These are phyloP conservation scores for Zelostemma sp. DNA, from an alignment of 1,140 invertebrate species.

Conservation along the genomic window DNA sequence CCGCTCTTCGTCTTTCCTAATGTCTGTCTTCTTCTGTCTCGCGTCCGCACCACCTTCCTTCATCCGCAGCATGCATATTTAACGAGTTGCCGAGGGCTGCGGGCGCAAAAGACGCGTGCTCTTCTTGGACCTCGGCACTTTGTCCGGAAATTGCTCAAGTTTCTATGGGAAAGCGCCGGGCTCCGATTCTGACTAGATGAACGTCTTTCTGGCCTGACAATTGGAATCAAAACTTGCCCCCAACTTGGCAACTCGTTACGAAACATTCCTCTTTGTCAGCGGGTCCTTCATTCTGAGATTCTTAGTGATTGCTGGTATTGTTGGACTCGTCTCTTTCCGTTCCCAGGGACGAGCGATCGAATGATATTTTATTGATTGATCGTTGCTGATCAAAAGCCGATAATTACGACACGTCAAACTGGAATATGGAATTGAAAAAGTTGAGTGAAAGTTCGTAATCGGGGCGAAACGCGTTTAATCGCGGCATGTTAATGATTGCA, in stretches of 20 bases:
- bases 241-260: slow-evolving; percentile 24
- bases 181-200: slow-evolving; percentile 13
- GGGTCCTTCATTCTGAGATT: background rate
- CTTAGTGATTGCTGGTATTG: background rate
- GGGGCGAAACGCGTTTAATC: background rate
- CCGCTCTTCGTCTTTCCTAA: slow-evolving; percentile 6
- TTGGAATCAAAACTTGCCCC: slow-evolving; percentile 43
- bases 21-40: slow-evolving; percentile 34
- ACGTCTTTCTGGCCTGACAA: slow-evolving; percentile 23
- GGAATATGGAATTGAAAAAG: slow-evolving; percentile 31
- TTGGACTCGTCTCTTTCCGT: background rate
- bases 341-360: too few species aligned
- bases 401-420: too few species aligned
- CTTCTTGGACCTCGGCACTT: slow-evolving; percentile 23
- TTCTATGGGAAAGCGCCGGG: slow-evolving; percentile 33
- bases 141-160: slow-evolving; percentile 59
- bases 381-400: background rate
- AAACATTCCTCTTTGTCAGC: slow-evolving; percentile 27
- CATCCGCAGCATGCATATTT: slow-evolving; percentile 62
- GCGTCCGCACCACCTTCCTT: slow-evolving; percentile 41
- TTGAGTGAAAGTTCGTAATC: slow-evolving; percentile 8
- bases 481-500: slow-evolving; percentile 44
- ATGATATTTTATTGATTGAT: too few species aligned
- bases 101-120: slow-evolving; percentile 40
- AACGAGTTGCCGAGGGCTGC: slow-evolving; percentile 59